A percentile compares a stretch with the other conserved stretches of the same genome.
Conservation (phyloP, 2,113 vertebrate species). For the Mus pahari region DNA sequence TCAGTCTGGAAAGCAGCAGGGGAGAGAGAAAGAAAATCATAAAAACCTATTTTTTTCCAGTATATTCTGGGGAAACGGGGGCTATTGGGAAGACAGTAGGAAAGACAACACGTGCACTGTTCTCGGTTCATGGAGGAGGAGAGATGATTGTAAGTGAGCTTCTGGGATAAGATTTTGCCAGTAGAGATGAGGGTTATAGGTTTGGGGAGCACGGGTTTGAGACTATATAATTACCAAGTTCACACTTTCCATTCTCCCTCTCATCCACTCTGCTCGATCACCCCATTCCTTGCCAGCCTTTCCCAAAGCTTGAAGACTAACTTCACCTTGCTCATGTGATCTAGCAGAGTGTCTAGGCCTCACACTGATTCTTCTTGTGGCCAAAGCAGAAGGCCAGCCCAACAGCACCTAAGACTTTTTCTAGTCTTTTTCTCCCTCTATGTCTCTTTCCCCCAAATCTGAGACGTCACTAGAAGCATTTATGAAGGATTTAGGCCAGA, state of each 20-base stretch:
- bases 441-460: not conserved
- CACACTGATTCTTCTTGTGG: not conserved
- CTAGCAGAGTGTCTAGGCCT: not conserved
- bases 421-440: not conserved
- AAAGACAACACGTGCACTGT: not conserved
- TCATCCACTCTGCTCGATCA: not conserved
- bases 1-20: slow-evolving; percentile 40
- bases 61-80: not conserved
- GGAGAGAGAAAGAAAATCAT: not conserved
- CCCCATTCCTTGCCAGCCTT: not conserved
- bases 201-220: not conserved
- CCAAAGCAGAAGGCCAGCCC: not conserved
- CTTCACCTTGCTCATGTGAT: not conserved
- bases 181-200: not conserved
- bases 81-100: not conserved
- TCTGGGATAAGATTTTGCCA: not conserved
- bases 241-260: not conserved
- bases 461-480: not conserved
- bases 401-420: not conserved
- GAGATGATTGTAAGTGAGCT: not conserved
- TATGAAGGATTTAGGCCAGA: not conserved
- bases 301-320: not conserved
- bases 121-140: not conserved
- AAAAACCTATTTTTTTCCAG: slow-evolving; percentile 40
- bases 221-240: not conserved